Base-by-base conservation (phyloP, 2,888 invertebrate genomes). In the Luperina nickerlii region DNA sequence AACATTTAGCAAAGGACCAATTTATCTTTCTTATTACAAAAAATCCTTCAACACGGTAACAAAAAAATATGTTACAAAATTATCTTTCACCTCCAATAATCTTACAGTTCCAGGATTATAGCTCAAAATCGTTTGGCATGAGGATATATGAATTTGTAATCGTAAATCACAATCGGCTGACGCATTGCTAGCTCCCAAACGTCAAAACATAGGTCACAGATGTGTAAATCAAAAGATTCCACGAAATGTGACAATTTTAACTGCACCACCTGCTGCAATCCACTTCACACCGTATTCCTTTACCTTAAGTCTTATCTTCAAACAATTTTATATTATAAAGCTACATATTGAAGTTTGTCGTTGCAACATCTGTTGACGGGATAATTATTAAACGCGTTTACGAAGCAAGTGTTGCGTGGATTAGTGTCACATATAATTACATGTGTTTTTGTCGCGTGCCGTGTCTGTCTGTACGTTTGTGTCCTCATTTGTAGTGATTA, bases 191-290 rank as follows among this genome's bases (percentile, higher is more conserved):
- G 87, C 89, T 91, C 84, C 82, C 81, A 83, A 87, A 90, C 86
- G 92, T 92, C 92, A 92, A 91, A 92, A 92, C 92, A 91, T 87
- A 89, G 90, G 90, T 90, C 90, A 86, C 87, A 82, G 79, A 84
- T 83, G 85, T 83, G 85, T 92, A 90, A 92, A 92, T 92, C 91
- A 90, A 86, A 80, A 87, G 86, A 86, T 91, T 88, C 85, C 89
- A 79, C 63, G 81, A 89, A 90, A 85, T 78, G 68, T 60, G 51
- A 71, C 85, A 79, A 78, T 76, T 71, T 70, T 77, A 75, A 60
- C 18, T 65, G 48, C 15, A 38, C 15, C 45, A 70, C 3, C 4
- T 54, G 7, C 11, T 27, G 0, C 77, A 75, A 71, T 45, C 7
- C 2, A 38, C 0, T 32, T 1, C 0, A 48, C 8, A 54, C 79